Conservation (phyloP, 2,888 invertebrate species). For the Chouioia cunea region DNA sequence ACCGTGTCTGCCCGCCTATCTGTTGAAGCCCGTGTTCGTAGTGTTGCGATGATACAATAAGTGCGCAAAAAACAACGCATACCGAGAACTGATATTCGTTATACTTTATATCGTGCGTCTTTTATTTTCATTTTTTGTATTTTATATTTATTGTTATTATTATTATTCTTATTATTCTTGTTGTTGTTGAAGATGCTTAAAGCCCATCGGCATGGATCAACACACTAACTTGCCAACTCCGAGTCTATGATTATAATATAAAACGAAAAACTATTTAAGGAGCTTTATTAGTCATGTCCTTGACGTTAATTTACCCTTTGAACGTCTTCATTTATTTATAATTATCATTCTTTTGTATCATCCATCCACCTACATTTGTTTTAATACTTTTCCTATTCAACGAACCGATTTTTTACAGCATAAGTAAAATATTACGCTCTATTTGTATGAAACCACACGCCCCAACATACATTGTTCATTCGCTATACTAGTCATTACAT, state of each 20-base stretch:
- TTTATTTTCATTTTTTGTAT: background rate
- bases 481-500: conserved; percentile 39
- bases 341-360: conserved; percentile 24
- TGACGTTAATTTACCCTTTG: background rate
- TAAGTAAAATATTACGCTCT: conserved; percentile 9
- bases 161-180: no score
- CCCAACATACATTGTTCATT: conserved; percentile 22
- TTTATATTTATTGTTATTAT: no score
- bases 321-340: conserved; percentile 22
- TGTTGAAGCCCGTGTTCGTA: background rate
- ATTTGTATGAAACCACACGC: background rate
- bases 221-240: conserved; percentile 5
- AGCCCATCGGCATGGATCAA: conserved; percentile 11
- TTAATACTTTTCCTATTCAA: background rate
- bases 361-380: conserved; percentile 23
- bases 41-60: background rate
- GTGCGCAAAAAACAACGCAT: background rate
- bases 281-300: conserved; percentile 2
- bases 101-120: background rate
- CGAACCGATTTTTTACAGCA: conserved; percentile 7
- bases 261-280: no score
- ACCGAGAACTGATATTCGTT: conserved; percentile 8
- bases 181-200: conserved; percentile 19
- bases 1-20: no score
- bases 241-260: no score